phyloP scores from a whole-genome alignment of 2,113 vertebrate species.

The Piaya cayana region DNA sequence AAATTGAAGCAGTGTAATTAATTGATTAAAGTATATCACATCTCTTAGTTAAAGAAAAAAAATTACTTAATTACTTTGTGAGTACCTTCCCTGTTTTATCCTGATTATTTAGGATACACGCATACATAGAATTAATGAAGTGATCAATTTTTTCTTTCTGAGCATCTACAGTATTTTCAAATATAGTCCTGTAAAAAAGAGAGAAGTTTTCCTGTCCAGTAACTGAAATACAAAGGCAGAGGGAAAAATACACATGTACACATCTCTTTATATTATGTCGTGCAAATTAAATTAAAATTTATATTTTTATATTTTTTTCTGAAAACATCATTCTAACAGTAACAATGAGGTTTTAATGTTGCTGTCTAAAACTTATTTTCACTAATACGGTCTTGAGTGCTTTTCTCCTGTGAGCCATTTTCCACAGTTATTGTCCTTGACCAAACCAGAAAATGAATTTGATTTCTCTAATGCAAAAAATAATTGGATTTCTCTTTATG shows the following conservation, averaged over 20 bases:
- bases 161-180: neutral
- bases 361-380: neutral
- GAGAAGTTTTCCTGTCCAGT: neutral
- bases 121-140: neutral
- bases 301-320: neutral
- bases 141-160: neutral
- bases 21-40: neutral
- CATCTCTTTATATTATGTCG: neutral
- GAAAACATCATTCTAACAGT: neutral
- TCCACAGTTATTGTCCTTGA: slow-evolving; percentile 70
- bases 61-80: neutral
- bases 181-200: neutral
- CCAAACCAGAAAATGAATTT: slow-evolving; percentile 75
- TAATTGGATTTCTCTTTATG: slow-evolving; percentile 80
- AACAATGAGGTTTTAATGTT: neutral
- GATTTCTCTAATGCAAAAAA: slow-evolving; percentile 76
- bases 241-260: neutral
- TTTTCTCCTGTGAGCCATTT: neutral
- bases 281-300: neutral
- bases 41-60: neutral
- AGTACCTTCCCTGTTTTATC: neutral
- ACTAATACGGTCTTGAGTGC: neutral
- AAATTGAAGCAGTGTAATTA: neutral
- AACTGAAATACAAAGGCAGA: neutral
- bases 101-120: neutral